Base-by-base conservation (phyloP, 2,113 vertebrate genomes). In the Glaucomys volans region DNA sequence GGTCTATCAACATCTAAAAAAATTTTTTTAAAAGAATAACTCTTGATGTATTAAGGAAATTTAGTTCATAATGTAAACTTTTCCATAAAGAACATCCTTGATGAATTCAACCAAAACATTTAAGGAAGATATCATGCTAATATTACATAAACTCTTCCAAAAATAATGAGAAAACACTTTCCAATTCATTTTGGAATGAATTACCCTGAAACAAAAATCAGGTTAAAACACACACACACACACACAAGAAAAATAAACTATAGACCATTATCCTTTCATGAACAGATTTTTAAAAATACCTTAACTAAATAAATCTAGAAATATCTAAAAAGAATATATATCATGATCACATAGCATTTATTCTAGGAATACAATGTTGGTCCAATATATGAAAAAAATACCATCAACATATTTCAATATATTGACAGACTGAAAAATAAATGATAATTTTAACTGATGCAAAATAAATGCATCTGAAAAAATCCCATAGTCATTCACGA, bases 241-340 rank as follows among this genome's bases (percentile, higher is more conserved):
- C 52, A 16, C 59, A 37, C 24, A 92, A 87, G 64, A 86, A 81
- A 83, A 75, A 18, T 67, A 40, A 85, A 93, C 30, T 69, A 95
- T 3, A 88, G 71, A 79, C 59, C 12, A 89, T 72, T 71, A 76
- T 62, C 22, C 16, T 89, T 84, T 84, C 64, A 83, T 66, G 67
- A 94, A 80, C n/a, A 71, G 54, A 54, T 54, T 54, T 54, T 54
- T 87, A 6, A 93, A 93, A 90, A 59, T 76, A 82, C 44, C n/a
- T 74, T 95, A 86, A 79, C 18, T 93, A 92, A 85, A 57, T 72
- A 66, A 96, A 89, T 67, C 85, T 54, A 90, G 16, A 30, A 86
- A 86, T 62, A 74, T 44, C 57, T 42, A 72, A 79, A 82, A 92
- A 57, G 5, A 77, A 81, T 95, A 85, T 75, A 47, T 79, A 40